Evolutionary conservation across 2,113 vertebrate genomes (phyloP), one percentile per base, ranked within the genome.

Genomic region (Hippopotamus amphibius): DNA sequence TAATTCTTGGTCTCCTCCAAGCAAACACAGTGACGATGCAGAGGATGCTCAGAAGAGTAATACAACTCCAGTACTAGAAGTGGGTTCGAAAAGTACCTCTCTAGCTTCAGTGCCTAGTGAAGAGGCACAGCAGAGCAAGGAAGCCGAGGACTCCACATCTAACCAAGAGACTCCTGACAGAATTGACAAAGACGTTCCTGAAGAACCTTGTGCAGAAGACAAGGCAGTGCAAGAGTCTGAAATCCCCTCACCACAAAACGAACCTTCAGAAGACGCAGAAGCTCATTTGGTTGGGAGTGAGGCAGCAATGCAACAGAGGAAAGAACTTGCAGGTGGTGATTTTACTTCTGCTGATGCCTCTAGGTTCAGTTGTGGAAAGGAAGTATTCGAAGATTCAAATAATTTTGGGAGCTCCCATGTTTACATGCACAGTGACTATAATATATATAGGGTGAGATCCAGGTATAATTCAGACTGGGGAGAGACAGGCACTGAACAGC

Each of bases 401-500:
- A 95, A 80, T 92, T 98, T 98, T 12, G 98, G 98, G 96, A 98
- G 98, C 93, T 97, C 98, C 93, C 98, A 98, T 0, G 98, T 98
- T 69, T 99, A 99, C 92, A 98, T 98, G 98, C 98, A 99, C 26
- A 98, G 98, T 93, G 99, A 99, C 89, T 99, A 99, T 69, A 99
- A 98, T 0, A 99, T 99, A 2, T 99, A 99, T 94, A 99, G 99
- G 80, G 99, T 99, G 46, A 98, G 98, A 57, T 99, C 99, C 22
- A 98, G 98, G 83, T 99, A 98, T 92, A 99, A 99, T 97, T 99
- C 99, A 59, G 99, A 99, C 84, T 99, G 99, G 99, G 99, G 99
- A 77, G 99, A 99, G 98, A 99, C 99, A 88, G 99, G 99, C 97
- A 99, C 99, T 0, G 99, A 99, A 69, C 99, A 99, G 3, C 99